Evolutionary conservation across 1,140 invertebrate species (phyloP).

Genomic region (Scaptomyza graminum): DNA sequence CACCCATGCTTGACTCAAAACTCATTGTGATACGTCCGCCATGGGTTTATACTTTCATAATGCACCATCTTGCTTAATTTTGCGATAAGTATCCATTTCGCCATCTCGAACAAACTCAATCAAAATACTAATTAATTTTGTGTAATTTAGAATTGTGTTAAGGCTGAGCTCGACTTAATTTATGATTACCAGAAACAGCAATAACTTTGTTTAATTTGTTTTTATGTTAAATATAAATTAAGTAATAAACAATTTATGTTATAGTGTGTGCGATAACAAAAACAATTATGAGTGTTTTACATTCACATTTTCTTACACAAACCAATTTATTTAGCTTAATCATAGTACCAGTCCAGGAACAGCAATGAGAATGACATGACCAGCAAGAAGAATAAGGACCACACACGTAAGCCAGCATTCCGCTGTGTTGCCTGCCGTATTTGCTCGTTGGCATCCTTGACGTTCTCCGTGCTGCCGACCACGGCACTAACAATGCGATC

Average conservation of each 20-base stretch:
- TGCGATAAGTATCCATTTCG: slow-evolving; percentile 5
- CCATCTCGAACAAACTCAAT: slow-evolving; percentile 7
- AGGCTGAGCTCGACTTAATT: slow-evolving; percentile 28
- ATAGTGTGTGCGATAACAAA: slow-evolving; percentile 40
- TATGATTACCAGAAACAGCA: neutral
- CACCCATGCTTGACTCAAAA: slow-evolving; percentile 11
- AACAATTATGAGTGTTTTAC: slow-evolving; percentile 31
- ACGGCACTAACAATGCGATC: slow-evolving; percentile 94
- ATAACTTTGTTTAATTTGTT: slow-evolving; percentile 18
- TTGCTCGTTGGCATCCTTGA: slow-evolving; percentile 98
- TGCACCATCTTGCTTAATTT: slow-evolving; percentile 10
- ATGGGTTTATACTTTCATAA: slow-evolving; percentile 1
- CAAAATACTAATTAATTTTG: neutral
- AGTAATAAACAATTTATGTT: slow-evolving; percentile 49
- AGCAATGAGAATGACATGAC: slow-evolving; percentile 98
- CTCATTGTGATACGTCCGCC: neutral
- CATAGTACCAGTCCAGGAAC: slow-evolving; percentile 99
- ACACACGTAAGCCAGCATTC: slow-evolving; percentile 96
- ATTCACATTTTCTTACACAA: slow-evolving; percentile 14
- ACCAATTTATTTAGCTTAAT: slow-evolving; percentile 85
- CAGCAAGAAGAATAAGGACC: slow-evolving; percentile 97
- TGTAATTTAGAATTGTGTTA: slow-evolving; percentile 5
- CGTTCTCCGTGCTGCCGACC: slow-evolving; percentile 96
- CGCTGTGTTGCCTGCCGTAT: slow-evolving; percentile 97
- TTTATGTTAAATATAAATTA: slow-evolving; percentile 34